Conservation (phyloP, 2,797 vertebrate species). For the Pangasius krempfi region DNA sequence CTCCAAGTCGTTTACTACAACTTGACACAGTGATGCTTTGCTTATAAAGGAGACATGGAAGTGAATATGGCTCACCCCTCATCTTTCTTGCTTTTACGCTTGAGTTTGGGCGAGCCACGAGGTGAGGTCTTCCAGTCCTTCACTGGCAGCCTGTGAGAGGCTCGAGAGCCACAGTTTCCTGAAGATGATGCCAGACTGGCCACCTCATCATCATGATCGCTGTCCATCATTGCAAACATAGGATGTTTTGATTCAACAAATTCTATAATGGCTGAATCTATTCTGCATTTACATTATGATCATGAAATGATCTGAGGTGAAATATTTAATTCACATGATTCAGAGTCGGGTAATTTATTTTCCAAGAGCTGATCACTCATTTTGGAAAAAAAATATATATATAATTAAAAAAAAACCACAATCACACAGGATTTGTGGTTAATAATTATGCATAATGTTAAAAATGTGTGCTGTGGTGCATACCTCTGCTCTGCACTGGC, state of each 20-base stretch:
- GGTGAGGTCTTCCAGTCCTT: constrained; percentile 97
- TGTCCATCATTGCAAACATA: constrained; percentile 56
- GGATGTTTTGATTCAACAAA: neutral
- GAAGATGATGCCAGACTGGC: constrained; percentile 87
- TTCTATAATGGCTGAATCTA: neutral
- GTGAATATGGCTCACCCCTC: constrained; percentile 75
- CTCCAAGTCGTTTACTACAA: too few relatives aligned
- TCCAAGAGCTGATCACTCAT: neutral
- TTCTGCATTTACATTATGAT: neutral
- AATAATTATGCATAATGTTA: neutral
- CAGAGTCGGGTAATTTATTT: neutral
- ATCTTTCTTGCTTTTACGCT: constrained; percentile 89
- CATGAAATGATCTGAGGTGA: neutral
- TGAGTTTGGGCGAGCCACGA: constrained; percentile 87
- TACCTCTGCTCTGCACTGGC: constrained; percentile 92
- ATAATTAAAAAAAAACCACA: neutral
- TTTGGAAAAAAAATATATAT: neutral
- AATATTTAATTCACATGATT: neutral
- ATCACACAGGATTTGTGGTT: neutral
- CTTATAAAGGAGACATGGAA: neutral
- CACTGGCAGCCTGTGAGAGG: constrained; percentile 84
- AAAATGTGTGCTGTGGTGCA: neutral
- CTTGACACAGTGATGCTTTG: neutral
- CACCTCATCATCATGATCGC: constrained; percentile 94
- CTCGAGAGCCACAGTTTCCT: constrained; percentile 83